phyloP scores from a whole-genome alignment of 2,888 invertebrate genomes.

The Abrostola triplasia region DNA sequence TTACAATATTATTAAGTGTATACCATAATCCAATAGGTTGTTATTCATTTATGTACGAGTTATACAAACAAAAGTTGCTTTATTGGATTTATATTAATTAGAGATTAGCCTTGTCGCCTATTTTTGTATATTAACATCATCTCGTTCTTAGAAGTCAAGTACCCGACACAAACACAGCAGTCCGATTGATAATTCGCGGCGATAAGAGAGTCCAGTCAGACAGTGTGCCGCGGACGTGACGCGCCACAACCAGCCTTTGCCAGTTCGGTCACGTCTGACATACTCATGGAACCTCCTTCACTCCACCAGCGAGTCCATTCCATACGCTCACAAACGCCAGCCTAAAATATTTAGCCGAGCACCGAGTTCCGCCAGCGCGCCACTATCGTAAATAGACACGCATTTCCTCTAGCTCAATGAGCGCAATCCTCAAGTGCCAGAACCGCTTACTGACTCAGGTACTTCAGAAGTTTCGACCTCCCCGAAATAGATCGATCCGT shows the following conservation, averaged over 20 bases:
- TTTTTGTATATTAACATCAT: too few species aligned
- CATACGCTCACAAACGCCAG: conserved; percentile 43
- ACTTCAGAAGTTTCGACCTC: conserved; percentile 80
- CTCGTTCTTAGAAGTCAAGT: conserved; percentile 8
- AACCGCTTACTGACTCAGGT: conserved; percentile 77
- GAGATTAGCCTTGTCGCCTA: too few species aligned
- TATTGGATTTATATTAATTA: too few species aligned
- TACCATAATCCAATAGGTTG: too few species aligned
- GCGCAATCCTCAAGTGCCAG: conserved; percentile 74
- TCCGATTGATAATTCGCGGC: conserved; percentile 32
- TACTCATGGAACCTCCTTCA: conserved; percentile 73
- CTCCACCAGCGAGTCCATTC: conserved; percentile 56
- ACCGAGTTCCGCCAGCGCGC: conserved; percentile 13
- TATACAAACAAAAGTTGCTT: too few species aligned
- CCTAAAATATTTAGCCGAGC: conserved; percentile 63
- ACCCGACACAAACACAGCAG: conserved; percentile 16
- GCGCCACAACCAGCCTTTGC: conserved; percentile 63
- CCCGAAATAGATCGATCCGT: conserved; percentile 82
- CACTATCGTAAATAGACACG: conserved; percentile 74
- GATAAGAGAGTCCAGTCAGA: conserved; percentile 50
- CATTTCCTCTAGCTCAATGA: conserved; percentile 81
- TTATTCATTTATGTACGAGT: too few species aligned
- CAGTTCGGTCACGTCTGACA: conserved; percentile 80
- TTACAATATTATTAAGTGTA: too few species aligned
- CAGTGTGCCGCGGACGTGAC: conserved; percentile 55